Conservation (phyloP, 2,888 invertebrate genomes). For the Pandemis cinnamomeana region DNA sequence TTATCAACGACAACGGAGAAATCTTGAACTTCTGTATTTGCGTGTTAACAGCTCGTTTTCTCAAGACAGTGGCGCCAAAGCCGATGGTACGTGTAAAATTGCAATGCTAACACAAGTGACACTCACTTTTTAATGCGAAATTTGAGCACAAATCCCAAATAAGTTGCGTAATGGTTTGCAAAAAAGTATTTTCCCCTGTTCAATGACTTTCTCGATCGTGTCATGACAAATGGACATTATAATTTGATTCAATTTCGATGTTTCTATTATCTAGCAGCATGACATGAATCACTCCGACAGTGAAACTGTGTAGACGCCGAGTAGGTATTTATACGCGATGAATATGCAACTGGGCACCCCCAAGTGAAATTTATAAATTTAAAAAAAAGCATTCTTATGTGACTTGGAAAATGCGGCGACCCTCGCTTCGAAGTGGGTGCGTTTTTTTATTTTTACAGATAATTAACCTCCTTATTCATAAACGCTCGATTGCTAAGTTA, state of each 20-base stretch:
- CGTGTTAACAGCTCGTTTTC: background rate
- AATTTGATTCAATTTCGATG: background rate
- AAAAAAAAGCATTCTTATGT: too few species aligned
- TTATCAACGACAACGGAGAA: background rate
- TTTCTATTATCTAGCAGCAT: background rate
- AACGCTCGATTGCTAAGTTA: too few species aligned
- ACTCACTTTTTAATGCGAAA: slow-evolving; percentile 11
- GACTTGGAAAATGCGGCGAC: too few species aligned
- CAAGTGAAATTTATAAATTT: too few species aligned
- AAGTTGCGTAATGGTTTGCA: background rate
- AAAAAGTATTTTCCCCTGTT: background rate
- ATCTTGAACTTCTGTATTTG: background rate
- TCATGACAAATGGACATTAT: background rate
- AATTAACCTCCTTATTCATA: too few species aligned
- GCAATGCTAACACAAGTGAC: slow-evolving; percentile 1
- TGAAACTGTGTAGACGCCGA: background rate
- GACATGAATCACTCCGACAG: background rate
- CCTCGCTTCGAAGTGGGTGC: too few species aligned
- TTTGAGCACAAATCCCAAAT: slow-evolving; percentile 13
- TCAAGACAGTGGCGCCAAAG: background rate
- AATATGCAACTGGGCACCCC: background rate
- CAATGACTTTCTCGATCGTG: slow-evolving; percentile 1
- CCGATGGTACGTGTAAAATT: background rate
- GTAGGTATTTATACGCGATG: background rate
- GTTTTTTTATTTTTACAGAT: too few species aligned